These are phyloP conservation scores for Metaphire vulgaris DNA, from an alignment of 1,140 invertebrate genomes.

Conservation along the genomic window DNA sequence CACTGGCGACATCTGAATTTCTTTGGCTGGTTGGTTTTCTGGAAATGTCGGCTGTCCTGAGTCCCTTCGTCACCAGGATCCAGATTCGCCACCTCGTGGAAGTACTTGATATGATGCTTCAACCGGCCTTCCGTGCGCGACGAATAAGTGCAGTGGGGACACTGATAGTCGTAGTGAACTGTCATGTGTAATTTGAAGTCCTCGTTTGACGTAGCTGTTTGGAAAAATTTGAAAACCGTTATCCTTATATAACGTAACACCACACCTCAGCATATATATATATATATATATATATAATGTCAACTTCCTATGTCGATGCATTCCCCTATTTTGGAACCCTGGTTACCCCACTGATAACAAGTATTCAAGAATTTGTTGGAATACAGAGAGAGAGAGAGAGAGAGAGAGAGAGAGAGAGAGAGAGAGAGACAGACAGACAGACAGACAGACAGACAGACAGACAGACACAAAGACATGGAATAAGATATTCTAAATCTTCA, in stretches of 20 bases:
- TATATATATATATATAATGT: background rate
- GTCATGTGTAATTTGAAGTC: constrained; percentile 57
- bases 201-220: constrained; percentile 39
- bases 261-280: background rate
- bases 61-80: background rate
- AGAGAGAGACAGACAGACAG: too few relatives aligned
- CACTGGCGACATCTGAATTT: constrained; percentile 89
- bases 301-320: too few relatives aligned
- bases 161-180: constrained; percentile 53
- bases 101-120: constrained; percentile 58
- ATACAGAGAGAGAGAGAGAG: too few relatives aligned
- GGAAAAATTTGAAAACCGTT: too few relatives aligned
- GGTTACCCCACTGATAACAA: too few relatives aligned
- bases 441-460: too few relatives aligned
- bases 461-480: too few relatives aligned
- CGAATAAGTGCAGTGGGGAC: constrained; percentile 58
- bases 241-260: background rate
- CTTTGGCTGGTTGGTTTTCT: constrained; percentile 56
- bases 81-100: constrained; percentile 42
- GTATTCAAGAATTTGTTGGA: too few relatives aligned
- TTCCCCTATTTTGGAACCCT: too few relatives aligned
- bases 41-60: too few relatives aligned
- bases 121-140: constrained; percentile 58
- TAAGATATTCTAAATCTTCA: too few relatives aligned
- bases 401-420: too few relatives aligned